A percentile compares a stretch with the other conserved stretches of the same genome.
Evolutionary conservation across 2,888 invertebrate genomes (phyloP).

Genomic region (Drosophila paramelanica): DNA sequence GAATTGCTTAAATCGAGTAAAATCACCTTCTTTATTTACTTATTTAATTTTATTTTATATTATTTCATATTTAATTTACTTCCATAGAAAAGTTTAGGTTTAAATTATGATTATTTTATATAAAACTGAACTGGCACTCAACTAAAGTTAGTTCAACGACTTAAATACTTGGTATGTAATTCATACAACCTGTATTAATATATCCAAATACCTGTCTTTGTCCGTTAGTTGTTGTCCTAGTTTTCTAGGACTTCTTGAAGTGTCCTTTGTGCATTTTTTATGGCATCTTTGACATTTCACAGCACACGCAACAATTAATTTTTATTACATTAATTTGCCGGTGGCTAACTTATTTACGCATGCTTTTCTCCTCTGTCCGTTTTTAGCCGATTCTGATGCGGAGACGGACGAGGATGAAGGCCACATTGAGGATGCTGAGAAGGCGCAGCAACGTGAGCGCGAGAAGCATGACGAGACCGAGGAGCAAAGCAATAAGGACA

Average conservation of each 20-base stretch:
- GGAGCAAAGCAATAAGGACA: constrained; percentile 83
- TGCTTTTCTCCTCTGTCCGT: not conserved
- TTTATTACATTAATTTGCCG: constrained; percentile 49
- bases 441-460: constrained; percentile 80
- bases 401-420: constrained; percentile 85
- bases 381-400: constrained; percentile 84
- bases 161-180: not conserved
- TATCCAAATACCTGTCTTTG: not conserved
- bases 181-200: not conserved
- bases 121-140: not conserved
- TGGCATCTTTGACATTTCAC: constrained; percentile 14
- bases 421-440: constrained; percentile 84
- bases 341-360: constrained; percentile 16
- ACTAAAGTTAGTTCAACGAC: not conserved
- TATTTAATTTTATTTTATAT: too few relatives aligned
- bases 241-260: constrained; percentile 34
- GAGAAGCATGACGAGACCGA: constrained; percentile 84
- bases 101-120: too few relatives aligned
- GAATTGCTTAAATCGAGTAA: too few relatives aligned
- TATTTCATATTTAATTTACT: too few relatives aligned
- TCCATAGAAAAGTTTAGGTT: too few relatives aligned
- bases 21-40: too few relatives aligned
- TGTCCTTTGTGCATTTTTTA: constrained; percentile 6
- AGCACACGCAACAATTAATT: constrained; percentile 13
- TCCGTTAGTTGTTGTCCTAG: constrained; percentile 7